These are phyloP conservation scores for Limenitis arthemis DNA, from an alignment of 2,888 invertebrate species.

Conservation along the genomic window DNA sequence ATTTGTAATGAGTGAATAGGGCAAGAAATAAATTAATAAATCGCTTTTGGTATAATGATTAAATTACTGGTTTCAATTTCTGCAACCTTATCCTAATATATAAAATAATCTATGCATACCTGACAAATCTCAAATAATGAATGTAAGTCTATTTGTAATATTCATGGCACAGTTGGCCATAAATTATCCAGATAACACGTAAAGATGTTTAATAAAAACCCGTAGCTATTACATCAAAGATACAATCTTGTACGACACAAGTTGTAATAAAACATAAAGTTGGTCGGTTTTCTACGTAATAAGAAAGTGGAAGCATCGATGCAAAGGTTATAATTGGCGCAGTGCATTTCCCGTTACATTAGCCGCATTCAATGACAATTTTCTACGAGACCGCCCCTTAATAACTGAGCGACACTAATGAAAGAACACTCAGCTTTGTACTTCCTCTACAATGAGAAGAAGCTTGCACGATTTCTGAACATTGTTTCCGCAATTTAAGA, in stretches of 20 bases:
- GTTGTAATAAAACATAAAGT: constrained; percentile 6
- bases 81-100: too few species aligned
- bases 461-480: constrained; percentile 39
- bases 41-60: too few species aligned
- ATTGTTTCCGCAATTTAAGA: constrained; percentile 29
- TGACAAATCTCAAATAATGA: too few species aligned
- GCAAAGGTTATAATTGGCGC: constrained; percentile 51
- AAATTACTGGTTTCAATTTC: too few species aligned
- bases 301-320: constrained; percentile 21
- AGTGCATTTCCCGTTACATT: constrained; percentile 50
- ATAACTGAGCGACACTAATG: constrained; percentile 52
- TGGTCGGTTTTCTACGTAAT: constrained; percentile 11
- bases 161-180: background rate
- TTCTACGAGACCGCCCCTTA: constrained; percentile 42
- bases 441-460: constrained; percentile 46
- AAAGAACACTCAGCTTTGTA: constrained; percentile 44
- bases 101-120: too few species aligned
- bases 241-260: background rate
- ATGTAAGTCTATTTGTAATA: too few species aligned
- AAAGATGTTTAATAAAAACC: constrained; percentile 2
- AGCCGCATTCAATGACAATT: constrained; percentile 51
- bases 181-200: background rate
- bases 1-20: too few species aligned
- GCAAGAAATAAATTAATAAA: too few species aligned
- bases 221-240: constrained; percentile 4